Evolutionary conservation across 2,888 invertebrate genomes (phyloP).

Genomic region (Drosophila vallismaia): DNA sequence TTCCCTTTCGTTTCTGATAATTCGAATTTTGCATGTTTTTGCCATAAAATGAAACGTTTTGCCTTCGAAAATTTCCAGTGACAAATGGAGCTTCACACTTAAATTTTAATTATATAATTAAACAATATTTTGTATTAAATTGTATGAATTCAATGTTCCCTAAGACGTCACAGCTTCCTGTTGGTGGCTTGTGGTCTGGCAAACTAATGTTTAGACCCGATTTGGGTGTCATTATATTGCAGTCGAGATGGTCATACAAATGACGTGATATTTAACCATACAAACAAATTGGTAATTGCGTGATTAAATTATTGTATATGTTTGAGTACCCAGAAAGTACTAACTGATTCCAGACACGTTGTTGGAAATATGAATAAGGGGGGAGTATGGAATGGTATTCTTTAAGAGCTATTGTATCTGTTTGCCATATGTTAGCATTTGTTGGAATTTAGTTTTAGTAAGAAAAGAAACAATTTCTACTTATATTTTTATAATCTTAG

Average conservation of each 20-base stretch:
- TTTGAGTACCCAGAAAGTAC: neutral
- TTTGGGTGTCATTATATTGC: slow-evolving; percentile 56
- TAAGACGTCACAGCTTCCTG: slow-evolving; percentile 61
- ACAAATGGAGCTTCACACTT: slow-evolving; percentile 20
- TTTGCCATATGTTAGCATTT: slow-evolving; percentile 42
- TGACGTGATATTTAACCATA: slow-evolving; percentile 33
- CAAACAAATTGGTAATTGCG: slow-evolving; percentile 39
- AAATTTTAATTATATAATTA: slow-evolving; percentile 20
- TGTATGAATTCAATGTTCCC: slow-evolving; percentile 17
- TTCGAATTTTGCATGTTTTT: slow-evolving; percentile 55
- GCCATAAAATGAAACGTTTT: neutral
- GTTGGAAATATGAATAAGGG: slow-evolving; percentile 5
- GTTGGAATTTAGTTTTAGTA: neutral
- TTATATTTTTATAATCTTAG: too few species aligned
- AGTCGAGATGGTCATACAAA: slow-evolving; percentile 66
- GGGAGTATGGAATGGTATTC: slow-evolving; percentile 6
- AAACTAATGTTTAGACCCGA: slow-evolving; percentile 57
- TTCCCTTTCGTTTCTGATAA: slow-evolving; percentile 34
- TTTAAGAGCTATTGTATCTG: slow-evolving; percentile 10
- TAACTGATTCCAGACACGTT: slow-evolving; percentile 47
- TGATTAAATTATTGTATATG: slow-evolving; percentile 36
- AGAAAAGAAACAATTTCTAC: too few species aligned
- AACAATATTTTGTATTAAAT: slow-evolving; percentile 13
- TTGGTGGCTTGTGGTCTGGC: slow-evolving; percentile 37
- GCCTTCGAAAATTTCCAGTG: neutral